A percentile compares a stretch with the other conserved stretches of the same genome.
phyloP scores from a whole-genome alignment of 2,888 invertebrate genomes.

The Catocala fraxini region DNA sequence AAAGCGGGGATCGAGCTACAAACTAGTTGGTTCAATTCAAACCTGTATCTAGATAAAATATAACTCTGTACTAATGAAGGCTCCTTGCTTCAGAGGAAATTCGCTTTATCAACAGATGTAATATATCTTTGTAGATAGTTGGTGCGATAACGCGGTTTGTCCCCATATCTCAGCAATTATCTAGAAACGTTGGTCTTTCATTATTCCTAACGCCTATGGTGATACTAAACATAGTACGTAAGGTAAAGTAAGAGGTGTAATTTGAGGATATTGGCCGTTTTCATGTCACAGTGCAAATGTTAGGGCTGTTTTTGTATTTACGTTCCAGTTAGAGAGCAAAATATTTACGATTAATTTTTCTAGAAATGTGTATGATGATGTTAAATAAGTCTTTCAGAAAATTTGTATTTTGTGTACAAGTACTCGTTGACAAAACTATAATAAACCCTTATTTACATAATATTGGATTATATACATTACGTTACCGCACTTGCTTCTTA shows the following conservation, averaged over 20 bases:
- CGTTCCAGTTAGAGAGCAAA: too few relatives aligned
- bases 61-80: constrained; percentile 64
- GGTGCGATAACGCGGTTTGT: constrained; percentile 56
- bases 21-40: constrained; percentile 17
- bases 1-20: constrained; percentile 10
- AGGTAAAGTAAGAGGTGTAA: constrained; percentile 10
- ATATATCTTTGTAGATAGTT: constrained; percentile 57
- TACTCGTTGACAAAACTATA: too few relatives aligned
- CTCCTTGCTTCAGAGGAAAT: constrained; percentile 26
- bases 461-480: too few relatives aligned
- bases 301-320: too few relatives aligned
- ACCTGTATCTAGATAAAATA: constrained; percentile 62
- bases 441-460: too few relatives aligned
- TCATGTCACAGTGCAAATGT: too few relatives aligned
- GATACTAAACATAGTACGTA: constrained; percentile 22
- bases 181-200: constrained; percentile 61
- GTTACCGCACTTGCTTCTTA: too few relatives aligned
- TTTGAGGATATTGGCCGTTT: too few relatives aligned
- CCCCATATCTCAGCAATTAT: constrained; percentile 62
- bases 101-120: constrained; percentile 43
- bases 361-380: too few relatives aligned
- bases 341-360: too few relatives aligned
- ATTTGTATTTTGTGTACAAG: too few relatives aligned
- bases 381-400: too few relatives aligned
- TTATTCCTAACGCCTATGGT: constrained; percentile 55